These are phyloP conservation scores for Helicoverpa zea DNA, from an alignment of 1,140 invertebrate species.

Conservation along the genomic window DNA sequence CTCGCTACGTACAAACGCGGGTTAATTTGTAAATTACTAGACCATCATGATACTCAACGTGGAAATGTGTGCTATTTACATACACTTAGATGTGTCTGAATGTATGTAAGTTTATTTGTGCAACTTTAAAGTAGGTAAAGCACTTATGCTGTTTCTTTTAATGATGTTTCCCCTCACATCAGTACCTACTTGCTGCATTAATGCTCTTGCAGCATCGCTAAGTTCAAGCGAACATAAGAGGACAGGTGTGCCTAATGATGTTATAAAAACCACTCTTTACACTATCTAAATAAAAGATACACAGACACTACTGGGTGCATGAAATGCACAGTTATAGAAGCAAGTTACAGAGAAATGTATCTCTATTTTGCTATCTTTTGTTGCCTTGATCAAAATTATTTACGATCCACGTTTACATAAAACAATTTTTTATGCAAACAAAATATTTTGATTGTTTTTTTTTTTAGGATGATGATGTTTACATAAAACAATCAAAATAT, in stretches of 20 bases:
- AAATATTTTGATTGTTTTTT: too few relatives aligned
- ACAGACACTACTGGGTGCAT: too few relatives aligned
- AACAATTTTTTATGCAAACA: too few relatives aligned
- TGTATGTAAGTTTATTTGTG: background rate
- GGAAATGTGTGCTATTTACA: background rate
- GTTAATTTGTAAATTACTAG: conserved; percentile 44
- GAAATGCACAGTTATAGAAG: too few relatives aligned
- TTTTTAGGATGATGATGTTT: too few relatives aligned
- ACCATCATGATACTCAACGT: conserved; percentile 1
- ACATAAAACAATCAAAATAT: too few relatives aligned
- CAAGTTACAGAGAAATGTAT: too few relatives aligned
- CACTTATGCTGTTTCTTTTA: background rate
- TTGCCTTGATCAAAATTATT: too few relatives aligned
- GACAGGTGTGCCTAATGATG: background rate
- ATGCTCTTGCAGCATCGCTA: background rate
- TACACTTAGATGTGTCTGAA: background rate
- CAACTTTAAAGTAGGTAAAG: background rate
- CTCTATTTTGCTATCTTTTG: too few relatives aligned
- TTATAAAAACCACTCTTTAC: conserved; percentile 5
- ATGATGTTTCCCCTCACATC: conserved; percentile 16
- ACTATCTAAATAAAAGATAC: background rate
- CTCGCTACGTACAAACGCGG: conserved; percentile 33
- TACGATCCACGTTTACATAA: too few relatives aligned
- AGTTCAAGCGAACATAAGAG: background rate
- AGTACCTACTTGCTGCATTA: background rate